phyloP scores from a whole-genome alignment of 53 echinoderm and acorn worm species.

The Echinarachnius parma region DNA sequence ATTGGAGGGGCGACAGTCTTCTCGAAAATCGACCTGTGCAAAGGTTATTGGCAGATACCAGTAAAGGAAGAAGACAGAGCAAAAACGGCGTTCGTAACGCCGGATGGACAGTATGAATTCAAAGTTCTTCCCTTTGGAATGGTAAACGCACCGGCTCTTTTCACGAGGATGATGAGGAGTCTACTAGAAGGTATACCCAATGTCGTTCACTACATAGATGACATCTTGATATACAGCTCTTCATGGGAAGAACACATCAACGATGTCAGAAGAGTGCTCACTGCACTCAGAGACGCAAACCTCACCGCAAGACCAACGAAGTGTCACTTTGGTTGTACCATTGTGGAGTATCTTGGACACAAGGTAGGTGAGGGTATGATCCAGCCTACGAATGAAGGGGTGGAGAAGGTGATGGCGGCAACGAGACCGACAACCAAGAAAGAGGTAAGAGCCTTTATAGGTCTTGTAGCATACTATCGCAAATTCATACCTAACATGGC shows the following conservation, averaged over 20 bases:
- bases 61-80: conserved; percentile 28
- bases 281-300: conserved; percentile 32
- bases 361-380: conserved; percentile 41
- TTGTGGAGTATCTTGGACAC: conserved; percentile 57
- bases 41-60: conserved; percentile 70
- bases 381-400: conserved; percentile 16
- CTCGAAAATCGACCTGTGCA: conserved; percentile 56
- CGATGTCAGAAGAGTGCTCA: conserved; percentile 18
- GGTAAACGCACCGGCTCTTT: conserved; percentile 53
- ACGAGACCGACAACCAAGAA: too few relatives aligned
- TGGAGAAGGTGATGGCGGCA: too few relatives aligned
- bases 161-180: conserved; percentile 50
- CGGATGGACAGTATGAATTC: conserved; percentile 51
- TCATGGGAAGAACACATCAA: conserved; percentile 45
- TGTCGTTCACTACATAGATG: conserved; percentile 61
- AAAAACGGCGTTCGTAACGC: conserved; percentile 53
- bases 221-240: conserved; percentile 45
- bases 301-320: conserved; percentile 55
- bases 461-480: too few relatives aligned
- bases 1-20: conserved; percentile 34
- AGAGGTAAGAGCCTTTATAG: too few relatives aligned
- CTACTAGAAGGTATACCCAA: conserved; percentile 36
- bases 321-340: conserved; percentile 44
- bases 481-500: too few relatives aligned
- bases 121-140: conserved; percentile 55